Conservation (phyloP, 1,140 invertebrate species). For the Phymorhynchus buccinoides region DNA sequence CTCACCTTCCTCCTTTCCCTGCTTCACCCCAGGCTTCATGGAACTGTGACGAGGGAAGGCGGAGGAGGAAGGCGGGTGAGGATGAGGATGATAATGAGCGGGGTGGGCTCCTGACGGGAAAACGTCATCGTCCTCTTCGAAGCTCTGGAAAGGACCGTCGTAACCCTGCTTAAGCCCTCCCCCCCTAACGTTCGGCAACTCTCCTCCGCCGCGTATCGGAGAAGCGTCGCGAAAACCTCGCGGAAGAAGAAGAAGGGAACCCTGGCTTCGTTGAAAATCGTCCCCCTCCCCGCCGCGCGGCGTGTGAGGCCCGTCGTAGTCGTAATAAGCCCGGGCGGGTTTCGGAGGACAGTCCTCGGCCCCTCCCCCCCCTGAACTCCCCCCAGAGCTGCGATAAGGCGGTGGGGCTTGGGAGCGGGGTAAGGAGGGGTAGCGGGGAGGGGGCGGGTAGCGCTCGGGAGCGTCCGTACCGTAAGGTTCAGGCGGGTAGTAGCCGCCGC, state of each 20-base stretch:
- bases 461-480: neutral
- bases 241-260: neutral
- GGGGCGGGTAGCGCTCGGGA: neutral
- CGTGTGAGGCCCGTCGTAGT: neutral
- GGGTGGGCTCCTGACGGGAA: conserved; percentile 42
- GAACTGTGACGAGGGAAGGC: conserved; percentile 58
- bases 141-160: conserved; percentile 48
- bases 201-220: no score
- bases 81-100: conserved; percentile 24
- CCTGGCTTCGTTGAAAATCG: neutral
- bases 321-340: neutral
- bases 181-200: neutral
- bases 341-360: neutral
- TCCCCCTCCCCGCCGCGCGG: no score
- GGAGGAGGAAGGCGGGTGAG: conserved; percentile 18
- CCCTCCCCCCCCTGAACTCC: neutral
- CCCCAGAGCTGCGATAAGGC: conserved; percentile 24
- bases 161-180: conserved; percentile 6
- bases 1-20: conserved; percentile 37
- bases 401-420: conserved; percentile 4
- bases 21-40: conserved; percentile 58
- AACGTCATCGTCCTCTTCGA: conserved; percentile 60
- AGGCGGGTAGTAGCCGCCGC: no score
- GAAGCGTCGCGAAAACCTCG: neutral
- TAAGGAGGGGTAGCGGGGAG: neutral